phyloP scores from a whole-genome alignment of 2,797 vertebrate species.

The Tragopan temminckii region DNA sequence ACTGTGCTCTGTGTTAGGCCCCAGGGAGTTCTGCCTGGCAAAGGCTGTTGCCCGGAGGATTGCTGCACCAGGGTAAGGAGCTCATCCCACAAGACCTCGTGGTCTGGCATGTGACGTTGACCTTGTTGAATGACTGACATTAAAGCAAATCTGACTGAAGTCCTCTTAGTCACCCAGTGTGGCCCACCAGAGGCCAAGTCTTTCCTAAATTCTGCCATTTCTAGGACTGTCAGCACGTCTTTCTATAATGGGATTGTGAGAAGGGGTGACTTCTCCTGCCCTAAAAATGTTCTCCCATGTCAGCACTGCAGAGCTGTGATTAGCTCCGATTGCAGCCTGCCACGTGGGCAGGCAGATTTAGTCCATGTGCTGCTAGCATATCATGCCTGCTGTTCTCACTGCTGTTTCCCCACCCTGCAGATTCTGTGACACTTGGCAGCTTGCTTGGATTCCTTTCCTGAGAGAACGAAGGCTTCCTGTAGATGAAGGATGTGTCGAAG shows the following conservation, averaged over 20 bases:
- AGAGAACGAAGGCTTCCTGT: slow-evolving; percentile 2
- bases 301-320: neutral
- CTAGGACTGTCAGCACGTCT: neutral
- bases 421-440: slow-evolving; percentile 14
- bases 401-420: slow-evolving; percentile 49
- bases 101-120: neutral
- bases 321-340: neutral
- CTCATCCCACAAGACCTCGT: neutral
- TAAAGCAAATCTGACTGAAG: neutral
- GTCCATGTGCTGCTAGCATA: neutral
- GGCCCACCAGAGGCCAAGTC: neutral
- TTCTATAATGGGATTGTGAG: neutral
- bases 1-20: rapidly evolving
- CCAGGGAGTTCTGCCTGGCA: neutral
- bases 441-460: slow-evolving; percentile 26
- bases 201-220: neutral
- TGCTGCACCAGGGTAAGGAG: neutral
- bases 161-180: neutral
- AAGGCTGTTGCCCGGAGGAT: neutral
- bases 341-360: neutral
- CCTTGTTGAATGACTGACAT: neutral
- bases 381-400: slow-evolving; percentile 11
- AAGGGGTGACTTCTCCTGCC: neutral
- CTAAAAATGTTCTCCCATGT: neutral
- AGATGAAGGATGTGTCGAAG: slow-evolving; percentile 9